Percentiles rank a stretch among this genome's conserved stretches.
These are phyloP conservation scores for Aldabrachelys gigantea DNA, from an alignment of 2,113 vertebrate species.

Conservation along the genomic window DNA sequence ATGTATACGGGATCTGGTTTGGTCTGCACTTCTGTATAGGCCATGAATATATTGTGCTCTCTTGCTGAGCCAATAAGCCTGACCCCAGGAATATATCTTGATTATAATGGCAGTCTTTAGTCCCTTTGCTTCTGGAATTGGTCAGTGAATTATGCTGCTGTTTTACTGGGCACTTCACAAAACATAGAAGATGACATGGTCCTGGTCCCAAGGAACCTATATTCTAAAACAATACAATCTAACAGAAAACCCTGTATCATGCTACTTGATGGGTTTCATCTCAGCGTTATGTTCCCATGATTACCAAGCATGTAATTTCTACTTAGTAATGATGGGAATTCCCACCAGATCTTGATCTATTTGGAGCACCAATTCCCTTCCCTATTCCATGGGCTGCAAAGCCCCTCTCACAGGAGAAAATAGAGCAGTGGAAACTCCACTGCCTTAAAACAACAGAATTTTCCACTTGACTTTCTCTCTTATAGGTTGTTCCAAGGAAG, in stretches of 20 bases:
- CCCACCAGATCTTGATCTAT: not conserved
- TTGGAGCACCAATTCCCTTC: conserved; percentile 6
- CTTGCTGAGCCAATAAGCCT: too few relatives aligned
- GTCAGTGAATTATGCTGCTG: not conserved
- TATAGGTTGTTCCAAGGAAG: conserved; percentile 24
- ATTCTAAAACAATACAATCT: not conserved
- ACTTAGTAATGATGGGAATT: not conserved
- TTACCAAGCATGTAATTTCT: not conserved
- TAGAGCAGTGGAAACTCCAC: conserved; percentile 4
- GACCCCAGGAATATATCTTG: not conserved
- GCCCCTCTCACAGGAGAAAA: not conserved
- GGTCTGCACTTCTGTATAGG: too few relatives aligned
- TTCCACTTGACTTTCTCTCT: conserved; percentile 44
- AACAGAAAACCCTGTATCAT: not conserved
- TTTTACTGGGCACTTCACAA: not conserved
- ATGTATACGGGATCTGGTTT: too few relatives aligned
- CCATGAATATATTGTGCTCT: too few relatives aligned
- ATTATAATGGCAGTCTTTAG: not conserved
- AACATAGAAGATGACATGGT: not conserved
- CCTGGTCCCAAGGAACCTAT: not conserved
- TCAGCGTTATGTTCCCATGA: not conserved
- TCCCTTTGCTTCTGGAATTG: not conserved
- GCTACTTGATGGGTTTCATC: not conserved
- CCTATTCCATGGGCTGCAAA: not conserved
- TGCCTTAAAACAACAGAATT: conserved; percentile 9